Evolutionary conservation across 1,140 invertebrate species (phyloP), one percentile per base, ranked within the genome.

Genomic region (Acarapis woodi): DNA sequence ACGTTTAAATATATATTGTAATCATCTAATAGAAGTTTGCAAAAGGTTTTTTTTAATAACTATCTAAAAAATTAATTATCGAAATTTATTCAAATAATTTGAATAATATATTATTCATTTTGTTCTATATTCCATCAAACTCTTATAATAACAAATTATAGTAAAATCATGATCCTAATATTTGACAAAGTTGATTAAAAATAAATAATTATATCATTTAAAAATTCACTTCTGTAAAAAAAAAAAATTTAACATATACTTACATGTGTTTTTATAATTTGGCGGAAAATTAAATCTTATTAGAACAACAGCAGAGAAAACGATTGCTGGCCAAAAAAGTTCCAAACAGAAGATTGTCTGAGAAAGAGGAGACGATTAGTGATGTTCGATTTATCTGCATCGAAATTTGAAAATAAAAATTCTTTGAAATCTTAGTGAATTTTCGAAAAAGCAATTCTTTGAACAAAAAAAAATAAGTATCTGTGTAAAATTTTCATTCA

Each of bases 291-390:
- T 30, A 21, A 39, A 37, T 37, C 47, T 29, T 9, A 47, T 35
- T n/a, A 39, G 26, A 30, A 49, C 38, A 4, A 49, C 38, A n/a
- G 47, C 35, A 10, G 47, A 29, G 24, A 49, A 48, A 10, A 49
- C 46, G 10, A 42, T 20, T 12, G 46, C 44, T 2, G 48, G 48
- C 48, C 48, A 49, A 32, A 49, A 36, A 10, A 49, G 15, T 31
- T 49, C 47, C 10, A 49, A 38, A 9, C 32, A 20, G 20, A 49
- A 31, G 10, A 44, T 47, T 9, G 40, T 40, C 47, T 35, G 6
- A 19, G 10, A 23, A 1, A 5, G 22, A 36, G 14, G 12, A 24
- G 24, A 18, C 15, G 24, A 34, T 20, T 6, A 39, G 22, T 15
- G 10, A 32, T 8, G 9, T n/a, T n/a, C n/a, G n/a, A n/a, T n/a